Base-by-base conservation (phyloP, 2,797 vertebrate species). In the Synaphobranchus kaupii region DNA sequence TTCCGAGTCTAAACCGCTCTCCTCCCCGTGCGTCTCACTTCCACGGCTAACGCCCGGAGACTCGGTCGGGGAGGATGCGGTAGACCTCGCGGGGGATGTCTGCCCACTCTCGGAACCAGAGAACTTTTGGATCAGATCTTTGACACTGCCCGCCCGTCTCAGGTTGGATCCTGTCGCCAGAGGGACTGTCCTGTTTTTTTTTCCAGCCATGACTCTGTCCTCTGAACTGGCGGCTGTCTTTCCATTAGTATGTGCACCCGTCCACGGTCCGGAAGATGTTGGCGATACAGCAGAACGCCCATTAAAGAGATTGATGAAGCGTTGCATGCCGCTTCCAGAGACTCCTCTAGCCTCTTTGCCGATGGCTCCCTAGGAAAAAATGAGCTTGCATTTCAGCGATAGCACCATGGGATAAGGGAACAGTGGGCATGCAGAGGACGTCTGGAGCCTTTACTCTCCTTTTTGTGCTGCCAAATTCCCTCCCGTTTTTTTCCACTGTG, bases 81-180 rank as follows among this genome's bases (percentile, higher is more conserved):
- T 12, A 12, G 87, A 15, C 2, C 5, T 1, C 1, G 80, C 81
- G 0, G 28, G 22, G n/a, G 84, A 86, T 25, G 86, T 71, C 25
- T 20, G 63, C 76, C 83, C 50, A 0, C 28, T 22, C 20, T 92
- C 91, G 0, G 85, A 85, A 83, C 84, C 87, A 0, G 95, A 95
- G 88, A 96, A 95, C 90, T 88, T 94, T 86, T 25, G 84, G 87
- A 96, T 94, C 87, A 96, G 93, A 52, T 94, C 85, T 91, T 95
- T 95, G 52, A 96, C 88, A 28, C 94, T 95, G 80, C 92, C 83
- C 0, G 91, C 84, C 81, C 91, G 91, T 0, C 78, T 89, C 71
- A 95, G 90, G 81, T 87, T 91, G 28, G 91, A 88, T 17, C 83
- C 58, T 15, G 60, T 25, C 31, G 52, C 50, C 82, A 85, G 47